Evolutionary conservation across 1,140 invertebrate species (phyloP).

Genomic region (Aradophagus sp.): DNA sequence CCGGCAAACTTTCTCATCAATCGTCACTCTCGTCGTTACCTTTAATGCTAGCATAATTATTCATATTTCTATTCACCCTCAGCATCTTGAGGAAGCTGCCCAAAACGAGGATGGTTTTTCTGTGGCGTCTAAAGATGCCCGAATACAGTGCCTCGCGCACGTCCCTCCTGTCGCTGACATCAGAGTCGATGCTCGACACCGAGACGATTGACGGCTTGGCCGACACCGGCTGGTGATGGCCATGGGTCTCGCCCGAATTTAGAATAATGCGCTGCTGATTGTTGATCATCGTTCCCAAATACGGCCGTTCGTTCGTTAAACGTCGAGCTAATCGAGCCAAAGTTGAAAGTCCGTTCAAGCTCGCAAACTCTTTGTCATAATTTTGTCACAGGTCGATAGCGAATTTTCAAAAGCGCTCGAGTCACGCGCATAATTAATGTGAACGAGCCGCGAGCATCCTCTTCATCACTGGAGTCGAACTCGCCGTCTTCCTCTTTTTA

Average conservation of each 20-base stretch:
- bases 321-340: neutral
- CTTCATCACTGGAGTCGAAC: slow-evolving; percentile 1
- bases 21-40: slow-evolving; percentile 75
- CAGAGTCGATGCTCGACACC: slow-evolving; percentile 74
- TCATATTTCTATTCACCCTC: slow-evolving; percentile 82
- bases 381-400: neutral
- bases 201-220: slow-evolving; percentile 71
- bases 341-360: neutral
- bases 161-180: slow-evolving; percentile 82
- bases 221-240: slow-evolving; percentile 67
- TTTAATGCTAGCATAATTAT: slow-evolving; percentile 86
- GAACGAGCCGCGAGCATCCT: neutral
- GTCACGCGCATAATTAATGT: slow-evolving; percentile 1
- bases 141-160: slow-evolving; percentile 85
- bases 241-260: slow-evolving; percentile 62
- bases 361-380: slow-evolving; percentile 13
- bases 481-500: slow-evolving; percentile 6
- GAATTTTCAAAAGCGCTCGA: neutral
- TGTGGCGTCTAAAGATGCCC: slow-evolving; percentile 86
- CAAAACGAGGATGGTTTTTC: slow-evolving; percentile 85
- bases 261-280: slow-evolving; percentile 70
- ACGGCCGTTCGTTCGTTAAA: neutral
- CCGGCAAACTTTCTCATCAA: slow-evolving; percentile 25
- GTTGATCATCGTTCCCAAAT: slow-evolving; percentile 64
- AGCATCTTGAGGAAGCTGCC: slow-evolving; percentile 87